Evolutionary conservation across 1,140 invertebrate genomes (phyloP), one percentile per base, ranked within the genome.

Genomic region (Drosophila tsacasi): DNA sequence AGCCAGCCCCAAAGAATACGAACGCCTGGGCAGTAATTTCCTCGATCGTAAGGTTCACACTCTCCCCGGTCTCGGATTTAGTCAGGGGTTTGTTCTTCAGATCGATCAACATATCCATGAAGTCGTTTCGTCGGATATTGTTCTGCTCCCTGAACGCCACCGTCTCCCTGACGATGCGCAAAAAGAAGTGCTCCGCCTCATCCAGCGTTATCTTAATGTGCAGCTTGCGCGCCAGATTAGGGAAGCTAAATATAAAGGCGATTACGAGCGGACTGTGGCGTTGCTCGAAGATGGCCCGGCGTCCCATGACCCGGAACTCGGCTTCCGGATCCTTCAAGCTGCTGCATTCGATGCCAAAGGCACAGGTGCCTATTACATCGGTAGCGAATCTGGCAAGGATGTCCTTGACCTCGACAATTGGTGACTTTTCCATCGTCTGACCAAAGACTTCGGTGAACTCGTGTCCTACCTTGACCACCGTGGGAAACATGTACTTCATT

Each of bases 331-430:
- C 93, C 27, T 83, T 92, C 0, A 92, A 77, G 66, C 95, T 94
- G 68, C 95, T 94, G 72, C 94, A 94, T 37, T 95, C 94, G 3
- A 96, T 93, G 1, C 95, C 96, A 84, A 96, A 96, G 8, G 94
- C 95, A 17, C 95, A 94, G n/a, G 94, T 94, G 0, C 94, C 95
- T 21, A 96, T 95, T n/a, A 93, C 83, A 73, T 93, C 93, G 0
- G 87, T 91, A 12, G 82, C 85, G 46, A 84, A 93, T 40, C 91
- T 62, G 13, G 83, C 92, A 44, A 92, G 42, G 12, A 93, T 37
- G 5, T 93, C 91, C 19, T 69, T 84, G 0, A 93, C 79, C 37
- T 93, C 93, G 1, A 92, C 37, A 7, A 68, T 25, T 0, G 62
- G 25, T 0, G 66, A 59, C 42, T 83, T 76, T 1, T 49, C 27